Conservation (phyloP, 2,113 vertebrate species). For the Indicator maculatus region DNA sequence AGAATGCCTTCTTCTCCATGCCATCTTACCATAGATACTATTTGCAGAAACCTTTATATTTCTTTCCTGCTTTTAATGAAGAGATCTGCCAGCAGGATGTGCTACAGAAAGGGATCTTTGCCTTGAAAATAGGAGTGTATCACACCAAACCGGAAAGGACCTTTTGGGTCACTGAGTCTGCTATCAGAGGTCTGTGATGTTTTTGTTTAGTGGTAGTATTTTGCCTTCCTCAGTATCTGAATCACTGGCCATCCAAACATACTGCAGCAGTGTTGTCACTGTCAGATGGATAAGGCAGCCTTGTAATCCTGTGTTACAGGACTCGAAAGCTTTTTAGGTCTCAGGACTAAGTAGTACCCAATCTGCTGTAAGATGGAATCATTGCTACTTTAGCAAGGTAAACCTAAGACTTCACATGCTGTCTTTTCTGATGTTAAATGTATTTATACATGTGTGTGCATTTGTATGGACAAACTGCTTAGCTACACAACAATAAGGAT, state of each 20-base stretch:
- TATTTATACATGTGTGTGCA: not conserved
- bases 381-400: not conserved
- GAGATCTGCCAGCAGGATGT: not conserved
- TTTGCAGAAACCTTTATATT: not conserved
- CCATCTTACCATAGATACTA: not conserved
- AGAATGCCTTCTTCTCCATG: not conserved
- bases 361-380: not conserved
- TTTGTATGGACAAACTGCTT: not conserved
- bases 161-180: not conserved
- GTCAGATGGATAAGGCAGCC: not conserved
- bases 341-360: not conserved
- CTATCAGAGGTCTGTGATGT: not conserved
- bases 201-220: not conserved
- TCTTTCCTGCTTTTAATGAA: not conserved
- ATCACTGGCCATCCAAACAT: not conserved
- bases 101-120: not conserved
- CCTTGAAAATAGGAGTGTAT: not conserved
- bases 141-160: not conserved
- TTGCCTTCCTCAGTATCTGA: not conserved
- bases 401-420: not conserved
- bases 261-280: not conserved
- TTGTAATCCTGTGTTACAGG: not conserved
- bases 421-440: rapidly evolving
- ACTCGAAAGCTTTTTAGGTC: not conserved
- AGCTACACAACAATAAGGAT: not conserved